A percentile compares a stretch with the other conserved stretches of the same genome.
These are phyloP conservation scores for Drosophila peninsularis DNA, from an alignment of 2,888 invertebrate species.

Conservation along the genomic window DNA sequence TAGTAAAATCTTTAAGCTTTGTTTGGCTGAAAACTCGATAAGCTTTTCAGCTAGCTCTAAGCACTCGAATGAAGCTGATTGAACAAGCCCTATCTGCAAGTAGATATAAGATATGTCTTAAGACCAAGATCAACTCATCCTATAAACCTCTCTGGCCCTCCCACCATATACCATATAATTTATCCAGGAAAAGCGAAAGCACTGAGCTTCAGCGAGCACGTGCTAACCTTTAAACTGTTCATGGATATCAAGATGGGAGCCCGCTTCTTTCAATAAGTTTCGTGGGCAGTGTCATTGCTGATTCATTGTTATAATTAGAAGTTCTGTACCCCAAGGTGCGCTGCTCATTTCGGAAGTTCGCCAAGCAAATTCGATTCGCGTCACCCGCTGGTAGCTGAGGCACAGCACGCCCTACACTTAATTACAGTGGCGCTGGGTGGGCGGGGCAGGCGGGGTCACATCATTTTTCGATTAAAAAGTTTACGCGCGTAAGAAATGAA, in stretches of 20 bases:
- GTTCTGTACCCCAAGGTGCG: slow-evolving; percentile 30
- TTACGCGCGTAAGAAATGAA: slow-evolving; percentile 45
- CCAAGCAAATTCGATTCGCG: slow-evolving; percentile 35
- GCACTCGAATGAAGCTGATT: neutral
- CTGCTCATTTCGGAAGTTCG: slow-evolving; percentile 39
- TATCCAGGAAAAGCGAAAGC: slow-evolving; percentile 3
- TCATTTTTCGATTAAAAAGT: slow-evolving; percentile 79
- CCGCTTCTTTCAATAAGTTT: slow-evolving; percentile 24
- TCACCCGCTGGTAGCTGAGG: slow-evolving; percentile 24
- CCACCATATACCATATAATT: neutral
- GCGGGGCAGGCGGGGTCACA: slow-evolving; percentile 53
- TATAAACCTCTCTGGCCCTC: neutral
- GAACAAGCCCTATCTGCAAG: neutral
- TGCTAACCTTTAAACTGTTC: slow-evolving; percentile 1
- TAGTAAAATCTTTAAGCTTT: neutral
- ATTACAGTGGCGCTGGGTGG: slow-evolving; percentile 61
- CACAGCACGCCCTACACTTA: slow-evolving; percentile 68
- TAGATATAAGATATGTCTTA: neutral
- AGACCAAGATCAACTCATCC: neutral
- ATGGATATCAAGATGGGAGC: slow-evolving; percentile 1
- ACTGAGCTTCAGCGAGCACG: slow-evolving; percentile 15
- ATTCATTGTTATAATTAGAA: slow-evolving; percentile 49
- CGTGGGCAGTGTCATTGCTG: slow-evolving; percentile 23
- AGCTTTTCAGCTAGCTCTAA: neutral
- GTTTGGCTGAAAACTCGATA: neutral